Evolutionary conservation across 1,140 invertebrate species (phyloP).

Genomic region (Ruditapes philippinarum): DNA sequence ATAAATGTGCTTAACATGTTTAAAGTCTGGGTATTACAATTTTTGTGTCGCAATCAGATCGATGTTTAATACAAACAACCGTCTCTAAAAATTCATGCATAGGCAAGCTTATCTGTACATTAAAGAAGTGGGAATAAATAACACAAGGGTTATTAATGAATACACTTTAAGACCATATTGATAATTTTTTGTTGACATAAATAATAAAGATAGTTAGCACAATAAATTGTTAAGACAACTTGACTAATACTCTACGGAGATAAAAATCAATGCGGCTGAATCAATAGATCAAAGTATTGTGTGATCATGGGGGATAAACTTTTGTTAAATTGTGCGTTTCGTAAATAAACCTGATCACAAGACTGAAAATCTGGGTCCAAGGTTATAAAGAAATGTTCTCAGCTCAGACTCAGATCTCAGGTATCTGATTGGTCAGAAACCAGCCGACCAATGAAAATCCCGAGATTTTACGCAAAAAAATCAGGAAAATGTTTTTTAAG

Average conservation of each 20-base stretch:
- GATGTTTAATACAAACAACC: conserved; percentile 3
- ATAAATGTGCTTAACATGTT: conserved; percentile 9
- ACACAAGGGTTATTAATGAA: too few species aligned
- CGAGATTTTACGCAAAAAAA: too few species aligned
- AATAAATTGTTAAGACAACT: background rate
- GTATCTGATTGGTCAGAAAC: too few species aligned
- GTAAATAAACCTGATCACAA: too few species aligned
- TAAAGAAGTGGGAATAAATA: background rate
- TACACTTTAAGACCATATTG: background rate
- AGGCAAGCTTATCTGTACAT: conserved; percentile 16
- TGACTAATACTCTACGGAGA: background rate
- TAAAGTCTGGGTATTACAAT: conserved; percentile 5
- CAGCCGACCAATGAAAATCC: too few species aligned
- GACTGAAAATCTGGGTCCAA: too few species aligned
- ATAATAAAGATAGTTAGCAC: conserved; percentile 22
- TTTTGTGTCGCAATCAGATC: conserved; percentile 1
- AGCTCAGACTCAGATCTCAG: too few species aligned
- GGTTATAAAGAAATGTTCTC: too few species aligned
- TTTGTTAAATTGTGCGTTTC: too few species aligned
- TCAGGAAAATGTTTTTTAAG: too few species aligned
- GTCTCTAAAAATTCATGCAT: background rate
- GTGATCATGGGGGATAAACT: too few species aligned
- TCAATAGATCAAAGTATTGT: too few species aligned
- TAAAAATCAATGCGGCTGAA: background rate
- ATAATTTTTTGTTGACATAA: conserved; percentile 16